Evolutionary conservation across 2,113 vertebrate genomes (phyloP).

Genomic region (Ictidomys tridecemlineatus): DNA sequence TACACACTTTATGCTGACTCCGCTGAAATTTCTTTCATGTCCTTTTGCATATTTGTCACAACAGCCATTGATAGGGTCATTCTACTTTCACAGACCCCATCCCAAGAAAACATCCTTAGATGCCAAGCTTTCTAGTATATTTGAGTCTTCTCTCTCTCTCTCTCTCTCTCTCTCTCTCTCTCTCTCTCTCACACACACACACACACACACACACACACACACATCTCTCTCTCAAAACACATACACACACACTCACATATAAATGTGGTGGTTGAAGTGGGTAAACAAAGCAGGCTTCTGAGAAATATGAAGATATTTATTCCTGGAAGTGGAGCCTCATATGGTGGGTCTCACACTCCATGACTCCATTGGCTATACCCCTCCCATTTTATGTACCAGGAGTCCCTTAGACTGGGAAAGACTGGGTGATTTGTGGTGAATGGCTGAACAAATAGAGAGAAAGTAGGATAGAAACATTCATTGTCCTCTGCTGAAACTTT

Average conservation of each 20-base stretch:
- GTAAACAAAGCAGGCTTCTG: background rate
- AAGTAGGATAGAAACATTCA: background rate
- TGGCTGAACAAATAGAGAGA: background rate
- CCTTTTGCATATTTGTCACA: background rate
- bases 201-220: background rate
- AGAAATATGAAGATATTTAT: background rate
- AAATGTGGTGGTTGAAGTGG: background rate
- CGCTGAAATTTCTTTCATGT: background rate
- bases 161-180: background rate
- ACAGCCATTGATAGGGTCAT: background rate
- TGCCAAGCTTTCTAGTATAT: background rate
- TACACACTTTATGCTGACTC: background rate
- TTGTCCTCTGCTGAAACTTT: background rate
- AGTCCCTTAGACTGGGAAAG: background rate
- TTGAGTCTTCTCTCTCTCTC: background rate
- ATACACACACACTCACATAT: background rate
- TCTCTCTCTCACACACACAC: background rate
- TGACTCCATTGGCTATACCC: background rate
- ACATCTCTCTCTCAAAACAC: background rate
- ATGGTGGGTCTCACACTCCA: background rate
- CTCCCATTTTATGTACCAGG: background rate
- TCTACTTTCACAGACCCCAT: background rate
- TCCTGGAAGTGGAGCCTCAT: background rate
- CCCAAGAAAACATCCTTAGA: background rate
- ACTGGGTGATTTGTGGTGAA: background rate